These are phyloP conservation scores for Zosterops borbonicus DNA, from an alignment of 2,113 vertebrate genomes.

Conservation along the genomic window DNA sequence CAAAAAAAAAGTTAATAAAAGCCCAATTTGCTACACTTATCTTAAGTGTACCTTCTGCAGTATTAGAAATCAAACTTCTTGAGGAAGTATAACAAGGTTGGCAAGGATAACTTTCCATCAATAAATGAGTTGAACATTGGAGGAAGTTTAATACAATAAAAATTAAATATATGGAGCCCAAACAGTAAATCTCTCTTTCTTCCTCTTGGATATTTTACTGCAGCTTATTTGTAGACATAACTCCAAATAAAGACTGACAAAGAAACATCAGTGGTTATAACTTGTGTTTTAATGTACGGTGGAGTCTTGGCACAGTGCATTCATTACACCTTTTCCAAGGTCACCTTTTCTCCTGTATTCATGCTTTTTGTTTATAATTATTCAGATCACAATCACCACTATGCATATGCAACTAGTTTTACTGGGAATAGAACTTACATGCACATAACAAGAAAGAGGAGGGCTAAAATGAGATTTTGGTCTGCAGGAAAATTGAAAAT, in stretches of 20 bases:
- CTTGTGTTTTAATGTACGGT: neutral
- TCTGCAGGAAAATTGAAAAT: neutral
- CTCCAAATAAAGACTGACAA: constrained; percentile 29
- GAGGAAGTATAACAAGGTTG: neutral
- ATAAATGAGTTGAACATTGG: neutral
- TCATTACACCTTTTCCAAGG: neutral
- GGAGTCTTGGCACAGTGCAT: neutral
- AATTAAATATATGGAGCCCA: neutral
- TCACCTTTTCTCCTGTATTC: neutral
- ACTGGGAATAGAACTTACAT: neutral
- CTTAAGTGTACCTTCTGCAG: neutral
- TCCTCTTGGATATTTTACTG: neutral
- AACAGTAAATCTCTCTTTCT: neutral
- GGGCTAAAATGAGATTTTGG: neutral
- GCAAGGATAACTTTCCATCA: neutral
- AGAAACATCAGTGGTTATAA: neutral
- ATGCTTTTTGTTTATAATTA: neutral
- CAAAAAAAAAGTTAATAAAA: neutral
- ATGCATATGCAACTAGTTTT: neutral
- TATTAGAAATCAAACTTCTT: neutral
- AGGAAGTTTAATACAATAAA: neutral
- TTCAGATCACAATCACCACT: neutral
- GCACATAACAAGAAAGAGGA: neutral
- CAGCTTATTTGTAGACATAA: neutral
- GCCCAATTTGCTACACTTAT: neutral